Conservation (phyloP, 2,797 vertebrate species). For the Apogon talboti region DNA sequence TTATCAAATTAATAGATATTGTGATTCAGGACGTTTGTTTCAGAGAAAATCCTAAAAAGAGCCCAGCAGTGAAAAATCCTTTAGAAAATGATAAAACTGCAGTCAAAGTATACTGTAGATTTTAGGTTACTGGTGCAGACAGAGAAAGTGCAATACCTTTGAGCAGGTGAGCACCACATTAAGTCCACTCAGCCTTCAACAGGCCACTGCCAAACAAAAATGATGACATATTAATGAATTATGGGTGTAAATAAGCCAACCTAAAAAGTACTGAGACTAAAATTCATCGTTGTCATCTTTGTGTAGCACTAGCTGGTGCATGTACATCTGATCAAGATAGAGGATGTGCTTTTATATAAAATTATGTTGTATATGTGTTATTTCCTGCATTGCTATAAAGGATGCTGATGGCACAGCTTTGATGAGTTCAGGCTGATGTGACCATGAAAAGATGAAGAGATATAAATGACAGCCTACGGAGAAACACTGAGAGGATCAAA, state of each 20-base stretch:
- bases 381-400: constrained; percentile 28
- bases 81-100: too few species aligned
- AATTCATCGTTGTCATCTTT: background rate
- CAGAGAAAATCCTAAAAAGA: too few species aligned
- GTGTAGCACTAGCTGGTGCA: background rate
- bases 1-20: too few species aligned
- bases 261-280: background rate
- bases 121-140: too few species aligned
- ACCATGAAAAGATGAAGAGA: constrained; percentile 67
- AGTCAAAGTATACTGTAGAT: too few species aligned
- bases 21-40: too few species aligned
- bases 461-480: constrained; percentile 63
- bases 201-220: background rate
- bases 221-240: background rate
- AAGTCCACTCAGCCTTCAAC: background rate
- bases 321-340: background rate
- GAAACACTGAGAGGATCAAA: constrained; percentile 59
- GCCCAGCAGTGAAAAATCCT: too few species aligned
- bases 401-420: constrained; percentile 55
- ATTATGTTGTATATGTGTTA: constrained; percentile 15
- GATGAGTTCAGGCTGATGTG: constrained; percentile 56
- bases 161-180: too few species aligned
- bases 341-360: constrained; percentile 29
- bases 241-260: background rate
- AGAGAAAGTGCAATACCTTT: too few species aligned